Base-by-base conservation (phyloP, 1,140 invertebrate genomes). In the Zaprionus tsacasi region DNA sequence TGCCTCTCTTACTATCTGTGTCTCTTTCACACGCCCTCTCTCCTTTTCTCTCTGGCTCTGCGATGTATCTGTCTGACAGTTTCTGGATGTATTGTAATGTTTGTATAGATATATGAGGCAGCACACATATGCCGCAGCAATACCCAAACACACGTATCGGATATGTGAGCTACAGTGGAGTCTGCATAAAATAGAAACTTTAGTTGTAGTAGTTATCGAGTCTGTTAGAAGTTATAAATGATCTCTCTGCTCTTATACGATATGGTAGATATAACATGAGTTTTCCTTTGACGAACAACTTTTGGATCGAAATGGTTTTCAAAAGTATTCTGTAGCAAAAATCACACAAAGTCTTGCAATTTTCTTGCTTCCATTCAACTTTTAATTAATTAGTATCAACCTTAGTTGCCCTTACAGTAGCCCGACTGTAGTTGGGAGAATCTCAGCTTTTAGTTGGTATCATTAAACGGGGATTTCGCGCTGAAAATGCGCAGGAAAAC, bases 401-500 rank as follows among this genome's bases (percentile, higher is more conserved):
- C 45, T 50, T 1, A 50, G 4, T 50, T 50, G 11, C 15, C 6
- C 3, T 25, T 48, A 57, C 4, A n/a, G 27, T 11, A 30, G 27
- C 3, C 33, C 38, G 5, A 66, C 54, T 33, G 64, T 66, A 57
- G 13, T 25, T 13, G 21, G 66, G 3, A 65, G 70, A 87, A 79
- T 87, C 82, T 79, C 71, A 50, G 79, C 79, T 81, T 82, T 82
- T 87, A 79, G 82, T 87, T 86, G 68, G 60, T 79, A 75, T 82
- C 80, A 88, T 87, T 87, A 82, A 82, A 80, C 52, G 54, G 43
- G 66, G 67, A 79, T 75, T 76, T 57, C 6, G 52, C 38, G 50
- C 36, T 40, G n/a, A 25, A 79, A 58, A 52, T 10, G 10, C 15
- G 10, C 15, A 15, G 33, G 45, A 38, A 61, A 81, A 65, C 38